Percentiles rank a stretch among this genome's conserved stretches.
phyloP scores from a whole-genome alignment of 1,140 invertebrate genomes.

The Delia radicum region DNA sequence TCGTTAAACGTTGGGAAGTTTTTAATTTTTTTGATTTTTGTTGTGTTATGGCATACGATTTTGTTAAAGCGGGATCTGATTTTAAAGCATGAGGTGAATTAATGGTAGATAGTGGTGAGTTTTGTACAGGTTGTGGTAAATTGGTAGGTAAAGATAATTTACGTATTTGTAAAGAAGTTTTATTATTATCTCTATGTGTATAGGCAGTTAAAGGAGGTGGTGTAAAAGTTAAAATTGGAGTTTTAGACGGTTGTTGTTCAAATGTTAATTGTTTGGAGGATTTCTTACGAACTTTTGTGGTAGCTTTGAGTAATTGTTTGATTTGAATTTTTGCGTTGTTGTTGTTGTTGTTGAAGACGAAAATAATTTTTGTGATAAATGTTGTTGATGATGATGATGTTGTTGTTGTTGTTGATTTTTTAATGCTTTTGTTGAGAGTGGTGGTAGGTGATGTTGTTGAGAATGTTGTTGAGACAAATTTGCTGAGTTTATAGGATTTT shows the following conservation, averaged over 20 bases:
- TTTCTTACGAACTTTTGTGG: conserved; percentile 43
- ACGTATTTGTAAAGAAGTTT: conserved; percentile 24
- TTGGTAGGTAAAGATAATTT: conserved; percentile 8
- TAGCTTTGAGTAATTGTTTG: conserved; percentile 45
- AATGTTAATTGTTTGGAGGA: conserved; percentile 24
- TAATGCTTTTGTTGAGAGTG: too few species aligned
- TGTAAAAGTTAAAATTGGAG: background rate
- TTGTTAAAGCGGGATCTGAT: background rate
- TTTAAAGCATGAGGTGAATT: background rate
- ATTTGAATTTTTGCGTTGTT: background rate
- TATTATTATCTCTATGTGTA: too few species aligned
- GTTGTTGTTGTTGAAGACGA: background rate
- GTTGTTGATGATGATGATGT: conserved; percentile 32
- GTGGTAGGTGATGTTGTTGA: conserved; percentile 9
- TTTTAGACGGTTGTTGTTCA: background rate
- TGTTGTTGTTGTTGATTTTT: background rate
- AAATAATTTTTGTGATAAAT: background rate
- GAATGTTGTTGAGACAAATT: background rate
- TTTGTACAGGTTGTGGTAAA: background rate
- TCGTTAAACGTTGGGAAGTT: background rate
- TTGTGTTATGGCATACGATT: background rate
- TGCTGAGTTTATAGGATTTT: background rate
- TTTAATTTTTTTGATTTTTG: conserved; percentile 7
- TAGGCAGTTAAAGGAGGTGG: conserved; percentile 27
- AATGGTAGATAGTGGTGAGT: background rate